These are phyloP conservation scores for Myzus persicae DNA, from an alignment of 1,140 invertebrate genomes.

Conservation along the genomic window DNA sequence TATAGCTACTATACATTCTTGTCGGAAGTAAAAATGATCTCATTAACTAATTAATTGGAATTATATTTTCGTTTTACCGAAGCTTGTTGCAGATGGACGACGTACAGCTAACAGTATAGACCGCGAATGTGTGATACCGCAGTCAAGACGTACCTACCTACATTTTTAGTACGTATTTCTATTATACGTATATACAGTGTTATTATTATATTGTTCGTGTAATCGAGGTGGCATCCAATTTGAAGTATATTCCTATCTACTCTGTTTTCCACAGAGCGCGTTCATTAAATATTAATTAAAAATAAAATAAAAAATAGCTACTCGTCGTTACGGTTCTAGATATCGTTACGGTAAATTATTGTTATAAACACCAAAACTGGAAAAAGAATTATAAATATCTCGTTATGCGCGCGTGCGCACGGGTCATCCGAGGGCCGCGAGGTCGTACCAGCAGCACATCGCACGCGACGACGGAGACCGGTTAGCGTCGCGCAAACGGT, in stretches of 20 bases:
- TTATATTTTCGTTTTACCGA: not conserved
- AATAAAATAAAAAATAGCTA: not conserved
- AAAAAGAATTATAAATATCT: not conserved
- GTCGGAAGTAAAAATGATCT: not conserved
- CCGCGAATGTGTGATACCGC: not conserved
- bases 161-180: not conserved
- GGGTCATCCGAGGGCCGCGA: not conserved
- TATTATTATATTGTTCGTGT: not conserved
- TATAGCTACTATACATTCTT: not conserved
- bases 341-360: slow-evolving; percentile 1
- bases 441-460: not conserved
- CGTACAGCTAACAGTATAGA: not conserved
- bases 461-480: not conserved
- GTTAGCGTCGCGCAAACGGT: not conserved
- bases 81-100: not conserved
- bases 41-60: not conserved
- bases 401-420: not conserved
- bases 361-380: not conserved
- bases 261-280: not conserved
- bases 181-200: not conserved
- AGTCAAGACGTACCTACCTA: not conserved
- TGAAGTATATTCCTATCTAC: not conserved
- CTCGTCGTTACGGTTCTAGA: not conserved
- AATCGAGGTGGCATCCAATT: not conserved
- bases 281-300: slow-evolving; percentile 28